phyloP scores from a whole-genome alignment of 2,888 invertebrate species.

The Campoplex capitator region DNA sequence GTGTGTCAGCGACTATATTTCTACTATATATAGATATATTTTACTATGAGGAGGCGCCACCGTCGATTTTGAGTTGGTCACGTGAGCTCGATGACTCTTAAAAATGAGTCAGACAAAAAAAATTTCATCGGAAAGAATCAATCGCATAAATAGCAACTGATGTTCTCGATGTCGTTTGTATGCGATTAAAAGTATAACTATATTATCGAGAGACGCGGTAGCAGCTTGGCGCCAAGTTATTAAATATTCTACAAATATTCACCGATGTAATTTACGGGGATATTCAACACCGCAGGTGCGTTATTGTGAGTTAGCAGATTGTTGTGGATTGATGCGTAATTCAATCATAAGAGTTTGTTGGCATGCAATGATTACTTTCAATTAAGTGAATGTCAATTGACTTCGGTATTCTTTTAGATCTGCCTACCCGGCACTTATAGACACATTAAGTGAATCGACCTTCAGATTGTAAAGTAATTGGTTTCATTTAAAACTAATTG shows the following conservation, averaged over 20 bases:
- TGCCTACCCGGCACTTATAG: not conserved
- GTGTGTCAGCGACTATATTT: no score
- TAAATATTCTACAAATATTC: not conserved
- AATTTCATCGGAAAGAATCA: no score
- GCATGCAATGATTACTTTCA: slow-evolving; percentile 2
- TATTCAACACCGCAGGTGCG: not conserved
- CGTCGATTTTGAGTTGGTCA: no score
- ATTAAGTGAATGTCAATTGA: not conserved
- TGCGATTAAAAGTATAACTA: not conserved
- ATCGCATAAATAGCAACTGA: no score
- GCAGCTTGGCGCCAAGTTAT: not conserved
- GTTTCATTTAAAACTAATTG: not conserved
- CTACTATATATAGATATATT: no score
- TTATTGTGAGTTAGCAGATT: not conserved
- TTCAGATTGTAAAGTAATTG: slow-evolving; percentile 10
- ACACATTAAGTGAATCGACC: not conserved
- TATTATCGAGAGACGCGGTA: no score
- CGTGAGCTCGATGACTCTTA: no score
- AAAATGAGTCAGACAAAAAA: no score
- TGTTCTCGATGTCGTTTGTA: no score
- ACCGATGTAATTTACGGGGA: not conserved
- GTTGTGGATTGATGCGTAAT: not conserved
- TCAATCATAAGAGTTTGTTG: not conserved
- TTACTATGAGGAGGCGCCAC: no score
- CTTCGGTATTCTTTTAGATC: not conserved